phyloP scores from a whole-genome alignment of 2,113 vertebrate species.

The Trichechus manatus region DNA sequence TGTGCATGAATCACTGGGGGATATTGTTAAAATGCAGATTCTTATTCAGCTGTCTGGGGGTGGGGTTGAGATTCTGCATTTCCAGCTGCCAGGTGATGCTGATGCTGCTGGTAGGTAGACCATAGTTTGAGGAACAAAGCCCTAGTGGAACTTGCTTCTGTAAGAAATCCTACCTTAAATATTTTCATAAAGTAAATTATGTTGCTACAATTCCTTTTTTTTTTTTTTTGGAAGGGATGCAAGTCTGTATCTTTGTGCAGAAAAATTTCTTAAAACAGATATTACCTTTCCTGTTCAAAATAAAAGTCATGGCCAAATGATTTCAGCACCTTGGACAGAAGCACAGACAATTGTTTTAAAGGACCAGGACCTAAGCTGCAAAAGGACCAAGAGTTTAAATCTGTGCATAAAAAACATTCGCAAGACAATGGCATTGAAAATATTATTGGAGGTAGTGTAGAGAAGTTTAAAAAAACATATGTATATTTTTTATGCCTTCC shows the following conservation, averaged over 20 bases:
- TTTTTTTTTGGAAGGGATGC: background rate
- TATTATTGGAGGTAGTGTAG: background rate
- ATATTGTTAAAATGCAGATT: background rate
- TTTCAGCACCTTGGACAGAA: slow-evolving; percentile 75
- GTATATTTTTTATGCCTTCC: background rate
- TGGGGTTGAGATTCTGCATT: background rate
- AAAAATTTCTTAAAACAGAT: background rate
- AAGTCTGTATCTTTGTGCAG: slow-evolving; percentile 5
- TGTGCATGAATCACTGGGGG: background rate
- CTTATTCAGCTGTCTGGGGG: background rate
- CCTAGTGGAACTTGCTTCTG: background rate
- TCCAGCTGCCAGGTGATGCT: background rate
- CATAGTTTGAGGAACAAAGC: background rate
- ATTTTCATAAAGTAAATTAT: background rate
- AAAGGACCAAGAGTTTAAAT: background rate
- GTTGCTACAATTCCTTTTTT: background rate
- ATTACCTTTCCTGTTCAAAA: background rate
- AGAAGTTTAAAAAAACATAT: background rate
- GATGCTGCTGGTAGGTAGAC: background rate
- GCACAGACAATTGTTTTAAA: background rate
- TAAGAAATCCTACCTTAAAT: background rate
- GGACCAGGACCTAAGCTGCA: background rate
- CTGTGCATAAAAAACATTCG: background rate
- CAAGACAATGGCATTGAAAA: background rate
- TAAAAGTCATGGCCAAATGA: background rate